Conservation (phyloP, 2,888 invertebrate genomes). For the Plemyria rubiginata region DNA sequence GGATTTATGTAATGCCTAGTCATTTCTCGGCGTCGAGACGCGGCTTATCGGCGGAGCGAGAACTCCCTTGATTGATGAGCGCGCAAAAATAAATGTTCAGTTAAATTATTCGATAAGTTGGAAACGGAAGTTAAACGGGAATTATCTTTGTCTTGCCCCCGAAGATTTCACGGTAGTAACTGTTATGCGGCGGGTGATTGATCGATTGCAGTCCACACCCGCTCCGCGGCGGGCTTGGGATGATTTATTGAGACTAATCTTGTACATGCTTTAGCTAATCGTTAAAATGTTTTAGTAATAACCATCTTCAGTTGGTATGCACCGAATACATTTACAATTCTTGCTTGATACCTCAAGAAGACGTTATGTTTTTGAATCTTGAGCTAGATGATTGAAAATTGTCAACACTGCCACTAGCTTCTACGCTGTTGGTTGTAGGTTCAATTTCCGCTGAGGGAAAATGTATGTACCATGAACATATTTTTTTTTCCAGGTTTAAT, state of each 20-base stretch:
- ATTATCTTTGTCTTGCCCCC: conserved; percentile 85
- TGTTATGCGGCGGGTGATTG: conserved; percentile 80
- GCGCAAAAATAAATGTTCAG: conserved; percentile 86
- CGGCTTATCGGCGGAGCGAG: conserved; percentile 82
- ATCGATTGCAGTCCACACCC: conserved; percentile 63
- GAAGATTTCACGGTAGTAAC: conserved; percentile 81
- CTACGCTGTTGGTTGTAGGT: no score
- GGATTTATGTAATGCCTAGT: conserved; percentile 86
- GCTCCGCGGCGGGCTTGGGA: conserved; percentile 34
- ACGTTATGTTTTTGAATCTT: no score
- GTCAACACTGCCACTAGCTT: no score
- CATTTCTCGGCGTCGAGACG: conserved; percentile 86
- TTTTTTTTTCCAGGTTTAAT: no score
- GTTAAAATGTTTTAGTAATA: conserved; percentile 19
- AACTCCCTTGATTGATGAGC: conserved; percentile 85
- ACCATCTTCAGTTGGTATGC: background rate
- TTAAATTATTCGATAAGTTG: conserved; percentile 86
- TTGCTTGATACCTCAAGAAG: background rate
- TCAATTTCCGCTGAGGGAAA: no score
- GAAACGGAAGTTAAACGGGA: conserved; percentile 86
- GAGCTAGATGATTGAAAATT: no score
- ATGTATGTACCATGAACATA: no score
- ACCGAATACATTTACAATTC: background rate
- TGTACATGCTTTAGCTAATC: conserved; percentile 40
- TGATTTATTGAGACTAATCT: conserved; percentile 45